Evolutionary conservation across 2,797 vertebrate species (phyloP).

Genomic region (Psittacula derbiana): DNA sequence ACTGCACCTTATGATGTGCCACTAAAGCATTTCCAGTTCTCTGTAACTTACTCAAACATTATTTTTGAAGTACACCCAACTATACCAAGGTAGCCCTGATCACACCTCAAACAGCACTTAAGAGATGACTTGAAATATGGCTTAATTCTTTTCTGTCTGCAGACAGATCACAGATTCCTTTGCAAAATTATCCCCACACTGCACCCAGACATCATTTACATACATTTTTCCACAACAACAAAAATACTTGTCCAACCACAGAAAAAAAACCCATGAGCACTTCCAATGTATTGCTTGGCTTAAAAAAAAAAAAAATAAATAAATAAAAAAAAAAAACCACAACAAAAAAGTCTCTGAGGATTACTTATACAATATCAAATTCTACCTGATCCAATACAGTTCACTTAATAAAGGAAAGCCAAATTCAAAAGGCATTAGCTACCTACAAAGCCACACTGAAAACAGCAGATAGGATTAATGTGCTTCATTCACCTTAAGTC

Average conservation of each 20-base stretch:
- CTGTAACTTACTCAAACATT: not conserved
- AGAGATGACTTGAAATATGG: not conserved
- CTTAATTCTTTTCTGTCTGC: not conserved
- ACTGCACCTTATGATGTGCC: fast-evolving
- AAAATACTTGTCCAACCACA: not conserved
- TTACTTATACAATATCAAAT: not conserved
- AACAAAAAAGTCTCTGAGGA: not conserved
- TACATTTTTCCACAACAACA: not conserved
- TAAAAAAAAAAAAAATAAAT: not conserved
- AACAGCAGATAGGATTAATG: not conserved
- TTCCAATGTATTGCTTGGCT: not conserved
- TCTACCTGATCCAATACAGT: not conserved
- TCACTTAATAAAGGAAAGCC: not conserved
- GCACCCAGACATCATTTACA: not conserved
- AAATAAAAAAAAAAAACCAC: not conserved
- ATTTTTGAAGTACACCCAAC: fast-evolving
- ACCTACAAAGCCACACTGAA: not conserved
- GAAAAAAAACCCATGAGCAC: fast-evolving
- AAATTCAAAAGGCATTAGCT: not conserved
- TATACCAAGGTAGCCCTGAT: not conserved
- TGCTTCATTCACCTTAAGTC: not conserved
- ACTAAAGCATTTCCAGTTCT: not conserved
- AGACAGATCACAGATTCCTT: not conserved
- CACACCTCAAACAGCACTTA: not conserved
- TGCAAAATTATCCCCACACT: not conserved